Percentiles rank a stretch among this genome's conserved stretches.
Evolutionary conservation across 2,888 invertebrate species (phyloP).

Genomic region (Vannuccia rotundouncinata): DNA sequence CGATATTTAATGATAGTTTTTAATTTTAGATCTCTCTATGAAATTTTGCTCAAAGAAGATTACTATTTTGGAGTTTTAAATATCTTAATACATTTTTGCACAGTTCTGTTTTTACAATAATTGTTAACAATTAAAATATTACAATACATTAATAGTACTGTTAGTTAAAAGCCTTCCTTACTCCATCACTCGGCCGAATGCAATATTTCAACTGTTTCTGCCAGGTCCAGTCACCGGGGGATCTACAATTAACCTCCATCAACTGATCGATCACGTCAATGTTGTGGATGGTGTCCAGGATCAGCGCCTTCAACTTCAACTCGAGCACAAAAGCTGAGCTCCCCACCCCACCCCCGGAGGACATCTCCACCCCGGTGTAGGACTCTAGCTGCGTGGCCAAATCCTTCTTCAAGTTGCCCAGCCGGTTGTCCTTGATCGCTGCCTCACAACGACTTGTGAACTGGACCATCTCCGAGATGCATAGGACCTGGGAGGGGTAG

Average conservation of each 20-base stretch:
- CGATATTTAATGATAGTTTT: no score
- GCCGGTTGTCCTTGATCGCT: slow-evolving; percentile 64
- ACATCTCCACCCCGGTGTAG: slow-evolving; percentile 50
- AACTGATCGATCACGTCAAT: slow-evolving; percentile 73
- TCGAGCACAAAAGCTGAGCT: slow-evolving; percentile 61
- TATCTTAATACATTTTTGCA: no score
- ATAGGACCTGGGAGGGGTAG: slow-evolving; percentile 69
- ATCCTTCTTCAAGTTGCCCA: slow-evolving; percentile 50
- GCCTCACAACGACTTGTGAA: slow-evolving; percentile 78
- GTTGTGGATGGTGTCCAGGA: slow-evolving; percentile 87
- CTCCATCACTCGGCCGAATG: slow-evolving; percentile 3
- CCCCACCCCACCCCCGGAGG: slow-evolving; percentile 58
- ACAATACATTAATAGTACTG: no score
- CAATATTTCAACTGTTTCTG: slow-evolving; percentile 76
- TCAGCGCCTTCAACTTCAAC: slow-evolving; percentile 80
- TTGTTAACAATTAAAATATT: no score
- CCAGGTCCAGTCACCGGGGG: slow-evolving; percentile 79
- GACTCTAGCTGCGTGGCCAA: slow-evolving; percentile 56
- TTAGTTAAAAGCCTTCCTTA: no score
- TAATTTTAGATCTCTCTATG: no score
- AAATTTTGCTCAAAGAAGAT: no score
- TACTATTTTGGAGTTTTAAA: no score
- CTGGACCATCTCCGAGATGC: slow-evolving; percentile 73
- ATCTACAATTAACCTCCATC: slow-evolving; percentile 63
- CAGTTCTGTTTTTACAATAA: no score